These are phyloP conservation scores for Botia almorhae DNA, from an alignment of 2,797 vertebrate species.

Conservation along the genomic window DNA sequence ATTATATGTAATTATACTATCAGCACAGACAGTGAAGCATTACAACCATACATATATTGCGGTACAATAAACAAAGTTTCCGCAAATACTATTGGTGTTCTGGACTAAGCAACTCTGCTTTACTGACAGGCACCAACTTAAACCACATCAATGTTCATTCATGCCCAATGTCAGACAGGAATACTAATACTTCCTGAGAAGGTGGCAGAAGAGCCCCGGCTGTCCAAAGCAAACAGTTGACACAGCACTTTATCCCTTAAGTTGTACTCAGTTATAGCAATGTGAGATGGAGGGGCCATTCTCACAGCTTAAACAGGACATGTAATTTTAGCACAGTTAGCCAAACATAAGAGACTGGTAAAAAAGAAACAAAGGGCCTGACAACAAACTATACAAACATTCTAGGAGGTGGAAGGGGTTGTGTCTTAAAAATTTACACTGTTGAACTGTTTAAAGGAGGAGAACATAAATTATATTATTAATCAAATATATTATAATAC, in stretches of 20 bases:
- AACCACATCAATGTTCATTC: background rate
- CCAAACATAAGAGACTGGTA: conserved; percentile 22
- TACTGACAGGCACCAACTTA: background rate
- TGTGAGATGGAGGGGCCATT: conserved; percentile 24
- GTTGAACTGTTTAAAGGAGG: background rate
- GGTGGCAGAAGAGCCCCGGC: background rate
- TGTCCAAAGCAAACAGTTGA: conserved; percentile 38
- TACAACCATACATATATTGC: background rate
- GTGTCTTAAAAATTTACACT: background rate
- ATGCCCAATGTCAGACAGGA: conserved; percentile 10
- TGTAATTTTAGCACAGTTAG: conserved; percentile 34
- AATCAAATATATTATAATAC: no score
- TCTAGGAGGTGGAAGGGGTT: background rate
- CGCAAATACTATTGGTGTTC: background rate
- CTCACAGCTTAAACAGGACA: conserved; percentile 33
- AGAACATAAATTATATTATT: no score
- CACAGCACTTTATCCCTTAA: conserved; percentile 22
- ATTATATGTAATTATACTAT: background rate
- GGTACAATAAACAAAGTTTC: background rate
- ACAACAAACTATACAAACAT: conserved; percentile 29
- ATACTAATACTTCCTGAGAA: conserved; percentile 21
- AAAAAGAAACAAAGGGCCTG: conserved; percentile 1
- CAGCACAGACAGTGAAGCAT: background rate
- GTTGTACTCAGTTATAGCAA: conserved; percentile 20
- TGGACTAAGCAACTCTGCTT: background rate